Evolutionary conservation across 92 coral and sea anemone species (phyloP), one percentile per base, ranked within the genome.

Genomic region (Palythoa caribaeorum): DNA sequence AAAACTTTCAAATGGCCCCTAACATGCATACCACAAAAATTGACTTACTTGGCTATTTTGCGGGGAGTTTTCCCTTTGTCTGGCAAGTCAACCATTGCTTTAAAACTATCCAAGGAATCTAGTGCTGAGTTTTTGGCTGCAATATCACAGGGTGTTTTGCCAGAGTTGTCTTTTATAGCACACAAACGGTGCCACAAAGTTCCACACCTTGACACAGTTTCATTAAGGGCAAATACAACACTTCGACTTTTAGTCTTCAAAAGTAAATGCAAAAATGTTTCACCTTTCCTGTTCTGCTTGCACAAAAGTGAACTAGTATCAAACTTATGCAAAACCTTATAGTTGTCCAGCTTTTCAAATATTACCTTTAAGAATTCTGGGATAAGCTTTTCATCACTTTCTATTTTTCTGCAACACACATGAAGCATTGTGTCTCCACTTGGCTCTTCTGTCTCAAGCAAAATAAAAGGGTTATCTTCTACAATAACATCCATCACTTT

Each of bases 231-330:
- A 81, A 81, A 81, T 3, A 36, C 38, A 40, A 37, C 47, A 11
- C 86, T 53, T 21, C 73, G 52, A 40, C 74, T 81, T 38, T 71
- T 62, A 81, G 2, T 15, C 76, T 65, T 81, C 1, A 48, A 71
- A 15, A 81, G 35, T 19, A 68, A 50, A 48, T 81, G 86, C 73
- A 81, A 71, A 81, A 81, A 81, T 81, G 86, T 81, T 15, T 81
- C 86, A 10, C 75, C 76, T 44, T 66, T 44, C 11, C 19, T 47
- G 76, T 81, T 81, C 51, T 48, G 53, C 13, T 81, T 40, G 60
- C 86, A 47, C 15, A 81, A 66, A 66, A 81, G 21, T 20, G 86
- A 68, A 6, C 28, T 59, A 66, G 71, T 21, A 66, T 81, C 86
- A 47, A 81, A n/a, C n/a, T 21, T 60, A 65, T 38, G 39, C 1